Base-by-base conservation (phyloP, 1,140 invertebrate genomes). In the Heliconius congener region DNA sequence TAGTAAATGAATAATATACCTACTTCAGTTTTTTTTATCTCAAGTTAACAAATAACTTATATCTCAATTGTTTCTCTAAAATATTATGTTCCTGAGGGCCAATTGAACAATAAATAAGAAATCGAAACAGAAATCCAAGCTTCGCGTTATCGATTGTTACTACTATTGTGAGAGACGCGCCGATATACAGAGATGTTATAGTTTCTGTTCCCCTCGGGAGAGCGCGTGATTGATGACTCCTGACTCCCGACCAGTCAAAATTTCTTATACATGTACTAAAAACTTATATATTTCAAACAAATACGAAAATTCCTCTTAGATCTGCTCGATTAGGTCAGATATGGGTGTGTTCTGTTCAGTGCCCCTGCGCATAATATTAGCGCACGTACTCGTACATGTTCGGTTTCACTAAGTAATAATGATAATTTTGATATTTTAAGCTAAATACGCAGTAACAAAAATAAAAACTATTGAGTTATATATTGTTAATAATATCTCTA, bases 201-300 rank as follows among this genome's bases (percentile, higher is more conserved):
- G 76, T 77, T 77, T 77, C 57, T 73, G 42, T 18, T 55, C 71
- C 30, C 71, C 23, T 4, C 39, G 66, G 42, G 66, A 42, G 66
- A 71, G 37, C 19, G 19, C n/a, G 8, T 77, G 76, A 72, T 72
- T 55, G 76, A 77, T 77, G 66, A 72, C 75, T 19, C 27, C 57
- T 5, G 34, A 37, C n/a, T 60, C 2, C 23, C 23, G 60, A 66
- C 23, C 13, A 66, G 23, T 66, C 19, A 30, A 66, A 13, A 30
- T 66, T 66, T 66, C 60, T 30, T 66, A 11, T 30, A 66, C 23
- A 66, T 66, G 30, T 30, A 30, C 30, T 30, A 27, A 66, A 66
- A 66, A 30, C 60, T 66, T 66, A 30, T 66, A 66, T 66, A 23
- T 66, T 66, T 27, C 23, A 66, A 66, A 5, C 13, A 60, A 60